phyloP scores from a whole-genome alignment of 2,113 vertebrate species.

The Tor tambroides region DNA sequence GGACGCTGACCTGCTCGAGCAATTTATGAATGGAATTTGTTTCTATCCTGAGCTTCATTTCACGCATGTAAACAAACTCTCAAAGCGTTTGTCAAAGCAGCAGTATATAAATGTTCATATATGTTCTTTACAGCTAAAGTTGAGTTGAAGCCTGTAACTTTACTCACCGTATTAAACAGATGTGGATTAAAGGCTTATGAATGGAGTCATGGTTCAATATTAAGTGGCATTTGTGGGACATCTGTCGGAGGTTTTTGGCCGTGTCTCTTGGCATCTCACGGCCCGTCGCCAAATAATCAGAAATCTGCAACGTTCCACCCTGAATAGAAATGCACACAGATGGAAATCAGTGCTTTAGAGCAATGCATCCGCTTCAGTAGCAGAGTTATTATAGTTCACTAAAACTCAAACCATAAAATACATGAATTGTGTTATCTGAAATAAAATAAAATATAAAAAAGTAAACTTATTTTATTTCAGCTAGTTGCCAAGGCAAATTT shows the following conservation, averaged over 20 bases:
- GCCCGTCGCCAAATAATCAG: background rate
- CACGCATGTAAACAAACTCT: background rate
- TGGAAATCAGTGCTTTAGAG: background rate
- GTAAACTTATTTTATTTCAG: background rate
- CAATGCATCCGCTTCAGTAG: background rate
- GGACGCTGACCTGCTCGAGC: background rate
- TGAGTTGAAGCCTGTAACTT: background rate
- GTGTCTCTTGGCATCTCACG: background rate
- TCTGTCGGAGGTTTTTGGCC: conserved; percentile 5
- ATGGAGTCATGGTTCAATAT: background rate
- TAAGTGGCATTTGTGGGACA: conserved; percentile 4
- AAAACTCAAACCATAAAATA: background rate
- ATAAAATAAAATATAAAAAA: background rate
- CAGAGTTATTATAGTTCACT: background rate
- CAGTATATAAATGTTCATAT: background rate
- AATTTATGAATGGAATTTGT: background rate
- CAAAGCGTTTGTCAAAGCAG: background rate
- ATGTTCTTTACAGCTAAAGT: background rate
- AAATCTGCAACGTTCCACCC: background rate
- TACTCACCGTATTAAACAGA: conserved; percentile 36
- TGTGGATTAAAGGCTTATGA: conserved; percentile 11
- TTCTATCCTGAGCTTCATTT: background rate
- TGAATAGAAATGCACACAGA: background rate
- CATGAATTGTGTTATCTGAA: too few relatives aligned
- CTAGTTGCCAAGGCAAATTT: background rate